Conservation (phyloP, 2,113 vertebrate genomes). For the Struthio camelus region DNA sequence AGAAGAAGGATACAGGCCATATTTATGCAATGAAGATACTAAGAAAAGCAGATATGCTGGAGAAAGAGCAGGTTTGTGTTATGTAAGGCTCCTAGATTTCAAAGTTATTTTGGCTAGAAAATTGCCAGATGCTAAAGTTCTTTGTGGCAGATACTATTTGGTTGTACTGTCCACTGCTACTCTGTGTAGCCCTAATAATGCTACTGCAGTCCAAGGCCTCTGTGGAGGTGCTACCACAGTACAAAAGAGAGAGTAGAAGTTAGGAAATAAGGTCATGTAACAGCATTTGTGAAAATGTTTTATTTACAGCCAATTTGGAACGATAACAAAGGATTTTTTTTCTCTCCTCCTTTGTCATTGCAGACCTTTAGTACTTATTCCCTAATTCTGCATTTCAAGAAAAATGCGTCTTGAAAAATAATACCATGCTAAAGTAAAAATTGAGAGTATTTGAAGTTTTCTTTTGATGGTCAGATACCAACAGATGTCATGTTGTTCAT, state of each 20-base stretch:
- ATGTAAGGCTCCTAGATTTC: neutral
- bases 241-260: neutral
- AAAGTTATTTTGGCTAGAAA: neutral
- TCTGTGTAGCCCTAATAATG: neutral
- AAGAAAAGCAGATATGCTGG: conserved; percentile 97
- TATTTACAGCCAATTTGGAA: neutral
- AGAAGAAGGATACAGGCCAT: conserved; percentile 98
- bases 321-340: neutral
- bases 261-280: neutral
- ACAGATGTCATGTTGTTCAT: neutral
- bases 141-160: neutral
- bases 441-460: neutral
- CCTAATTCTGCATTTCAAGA: neutral
- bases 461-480: neutral
- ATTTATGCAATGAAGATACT: conserved; percentile 99
- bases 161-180: neutral
- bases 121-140: neutral
- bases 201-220: neutral
- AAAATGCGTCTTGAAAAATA: neutral
- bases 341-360: neutral
- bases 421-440: neutral
- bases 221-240: neutral
- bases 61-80: conserved; percentile 91
- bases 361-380: neutral
- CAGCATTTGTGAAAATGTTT: neutral